Evolutionary conservation across 2,888 invertebrate species (phyloP).

Genomic region (Pyrochroa serraticornis): DNA sequence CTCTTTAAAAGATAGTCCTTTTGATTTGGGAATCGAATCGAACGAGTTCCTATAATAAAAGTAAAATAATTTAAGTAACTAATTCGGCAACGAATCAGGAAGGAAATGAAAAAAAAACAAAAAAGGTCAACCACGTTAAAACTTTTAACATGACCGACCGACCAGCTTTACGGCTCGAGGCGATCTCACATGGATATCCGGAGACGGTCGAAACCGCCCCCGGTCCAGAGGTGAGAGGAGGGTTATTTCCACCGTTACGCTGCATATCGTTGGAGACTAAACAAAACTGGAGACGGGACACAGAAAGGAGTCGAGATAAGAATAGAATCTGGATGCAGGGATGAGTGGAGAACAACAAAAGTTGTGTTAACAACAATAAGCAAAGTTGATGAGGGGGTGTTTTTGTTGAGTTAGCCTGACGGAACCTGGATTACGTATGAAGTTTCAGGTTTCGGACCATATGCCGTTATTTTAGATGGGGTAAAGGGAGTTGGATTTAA

Average conservation of each 20-base stretch:
- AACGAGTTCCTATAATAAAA: no score
- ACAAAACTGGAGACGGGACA: neutral
- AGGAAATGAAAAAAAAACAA: conserved; percentile 22
- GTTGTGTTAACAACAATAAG: neutral
- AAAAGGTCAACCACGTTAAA: conserved; percentile 35
- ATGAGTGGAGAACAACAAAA: neutral
- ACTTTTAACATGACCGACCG: conserved; percentile 40
- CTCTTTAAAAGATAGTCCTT: no score
- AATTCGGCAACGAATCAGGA: neutral
- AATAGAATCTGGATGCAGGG: no score
- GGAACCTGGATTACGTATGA: neutral
- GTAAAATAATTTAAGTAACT: neutral
- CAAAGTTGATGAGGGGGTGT: neutral
- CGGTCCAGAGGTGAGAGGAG: conserved; percentile 54
- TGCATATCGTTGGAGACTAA: conserved; percentile 29
- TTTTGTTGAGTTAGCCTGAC: neutral
- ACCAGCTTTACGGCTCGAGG: conserved; percentile 52
- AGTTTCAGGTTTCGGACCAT: neutral
- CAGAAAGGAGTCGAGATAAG: neutral
- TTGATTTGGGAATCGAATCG: no score
- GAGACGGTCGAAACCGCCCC: conserved; percentile 25
- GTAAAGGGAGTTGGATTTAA: no score
- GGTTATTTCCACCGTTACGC: conserved; percentile 51
- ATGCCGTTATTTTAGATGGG: no score
- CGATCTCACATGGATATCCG: conserved; percentile 52